Percentiles rank a stretch among this genome's conserved stretches.
Evolutionary conservation across 2,113 vertebrate species (phyloP).

Genomic region (Pluvianellus socialis): DNA sequence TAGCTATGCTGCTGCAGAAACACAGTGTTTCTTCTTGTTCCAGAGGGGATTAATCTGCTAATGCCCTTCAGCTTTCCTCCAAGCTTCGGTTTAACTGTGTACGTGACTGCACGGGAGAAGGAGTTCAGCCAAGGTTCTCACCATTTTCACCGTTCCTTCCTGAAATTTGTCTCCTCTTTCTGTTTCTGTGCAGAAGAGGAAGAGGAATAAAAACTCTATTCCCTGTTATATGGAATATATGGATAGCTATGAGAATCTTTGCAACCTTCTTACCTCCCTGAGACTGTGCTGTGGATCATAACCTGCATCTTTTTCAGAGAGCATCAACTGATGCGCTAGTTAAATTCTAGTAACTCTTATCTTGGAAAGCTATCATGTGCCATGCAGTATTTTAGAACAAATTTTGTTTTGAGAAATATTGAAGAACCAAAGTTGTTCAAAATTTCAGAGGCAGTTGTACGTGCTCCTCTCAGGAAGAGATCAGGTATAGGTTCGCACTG

Average conservation of each 20-base stretch:
- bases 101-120: background rate
- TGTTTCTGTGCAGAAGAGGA: background rate
- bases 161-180: background rate
- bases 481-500: background rate
- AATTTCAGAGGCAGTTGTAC: background rate
- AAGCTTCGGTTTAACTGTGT: background rate
- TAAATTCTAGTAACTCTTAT: background rate
- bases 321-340: background rate
- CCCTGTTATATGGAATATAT: background rate
- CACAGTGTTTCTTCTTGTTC: background rate
- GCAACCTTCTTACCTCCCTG: background rate
- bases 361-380: background rate
- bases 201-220: background rate
- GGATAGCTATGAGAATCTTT: background rate
- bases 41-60: background rate
- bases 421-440: background rate
- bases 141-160: background rate
- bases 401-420: background rate
- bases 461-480: background rate
- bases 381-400: background rate
- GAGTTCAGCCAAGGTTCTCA: background rate
- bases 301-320: background rate
- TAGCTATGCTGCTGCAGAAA: background rate
- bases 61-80: background rate
- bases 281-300: background rate